phyloP scores from a whole-genome alignment of 2,888 invertebrate genomes.

The Rugalucina vietnamica region DNA sequence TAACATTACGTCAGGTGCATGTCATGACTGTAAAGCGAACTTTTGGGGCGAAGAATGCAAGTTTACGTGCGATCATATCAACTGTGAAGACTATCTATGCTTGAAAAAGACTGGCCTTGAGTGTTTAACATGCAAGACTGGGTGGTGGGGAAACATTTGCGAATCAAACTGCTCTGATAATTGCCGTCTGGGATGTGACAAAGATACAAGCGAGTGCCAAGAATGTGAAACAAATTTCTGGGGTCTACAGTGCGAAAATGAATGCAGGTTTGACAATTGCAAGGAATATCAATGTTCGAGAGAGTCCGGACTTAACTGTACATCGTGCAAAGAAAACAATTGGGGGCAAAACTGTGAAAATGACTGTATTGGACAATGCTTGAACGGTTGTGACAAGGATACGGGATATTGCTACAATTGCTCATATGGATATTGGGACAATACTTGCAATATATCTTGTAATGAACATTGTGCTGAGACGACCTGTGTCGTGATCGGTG shows the following conservation, averaged over 20 bases:
- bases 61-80: neutral
- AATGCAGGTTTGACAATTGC: neutral
- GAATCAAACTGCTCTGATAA: neutral
- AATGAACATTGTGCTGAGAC: neutral
- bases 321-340: neutral
- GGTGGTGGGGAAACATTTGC: neutral
- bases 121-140: neutral
- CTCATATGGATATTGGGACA: neutral
- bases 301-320: neutral
- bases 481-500: neutral
- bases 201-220: neutral
- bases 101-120: neutral
- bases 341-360: neutral
- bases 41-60: slow-evolving; percentile 17
- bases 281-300: neutral
- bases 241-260: neutral
- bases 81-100: neutral
- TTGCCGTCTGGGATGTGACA: neutral
- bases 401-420: neutral
- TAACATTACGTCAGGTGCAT: neutral
- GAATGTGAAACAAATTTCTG: neutral
- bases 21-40: neutral
- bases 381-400: neutral
- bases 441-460: neutral
- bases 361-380: neutral